Conservation (phyloP, 1,140 invertebrate genomes). For the Copidosoma floridanum region DNA sequence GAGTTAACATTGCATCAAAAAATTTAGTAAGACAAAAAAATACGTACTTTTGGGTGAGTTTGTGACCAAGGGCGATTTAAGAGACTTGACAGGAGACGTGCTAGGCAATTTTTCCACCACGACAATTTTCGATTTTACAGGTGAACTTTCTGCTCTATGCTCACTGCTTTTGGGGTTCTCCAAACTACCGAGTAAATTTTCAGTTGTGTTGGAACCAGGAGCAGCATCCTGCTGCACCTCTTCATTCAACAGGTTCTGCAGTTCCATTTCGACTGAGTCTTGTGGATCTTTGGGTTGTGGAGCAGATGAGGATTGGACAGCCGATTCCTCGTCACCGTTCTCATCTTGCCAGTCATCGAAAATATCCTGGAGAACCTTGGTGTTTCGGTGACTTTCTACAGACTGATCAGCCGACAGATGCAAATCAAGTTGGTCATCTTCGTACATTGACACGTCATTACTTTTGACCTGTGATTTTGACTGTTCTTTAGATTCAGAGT, state of each 20-base stretch:
- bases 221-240: constrained; percentile 9
- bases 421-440: constrained; percentile 4
- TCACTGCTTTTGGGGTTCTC: not conserved
- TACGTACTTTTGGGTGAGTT: too few species aligned
- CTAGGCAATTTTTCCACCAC: not conserved
- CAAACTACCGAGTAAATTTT: not conserved
- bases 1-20: too few species aligned
- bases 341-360: constrained; percentile 54
- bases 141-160: not conserved
- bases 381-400: constrained; percentile 39
- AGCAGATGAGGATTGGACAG: constrained; percentile 16
- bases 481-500: not conserved
- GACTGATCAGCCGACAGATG: constrained; percentile 20
- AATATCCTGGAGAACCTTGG: constrained; percentile 53
- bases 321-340: constrained; percentile 45
- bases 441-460: not conserved
- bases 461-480: not conserved
- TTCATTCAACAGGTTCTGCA: constrained; percentile 50
- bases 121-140: not conserved
- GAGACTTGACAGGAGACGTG: too few species aligned
- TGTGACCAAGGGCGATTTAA: too few species aligned
- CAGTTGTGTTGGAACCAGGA: not conserved
- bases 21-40: too few species aligned
- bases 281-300: constrained; percentile 33
- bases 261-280: constrained; percentile 49